phyloP scores from a whole-genome alignment of 2,888 invertebrate genomes.

The Stictocephala bisonia region DNA sequence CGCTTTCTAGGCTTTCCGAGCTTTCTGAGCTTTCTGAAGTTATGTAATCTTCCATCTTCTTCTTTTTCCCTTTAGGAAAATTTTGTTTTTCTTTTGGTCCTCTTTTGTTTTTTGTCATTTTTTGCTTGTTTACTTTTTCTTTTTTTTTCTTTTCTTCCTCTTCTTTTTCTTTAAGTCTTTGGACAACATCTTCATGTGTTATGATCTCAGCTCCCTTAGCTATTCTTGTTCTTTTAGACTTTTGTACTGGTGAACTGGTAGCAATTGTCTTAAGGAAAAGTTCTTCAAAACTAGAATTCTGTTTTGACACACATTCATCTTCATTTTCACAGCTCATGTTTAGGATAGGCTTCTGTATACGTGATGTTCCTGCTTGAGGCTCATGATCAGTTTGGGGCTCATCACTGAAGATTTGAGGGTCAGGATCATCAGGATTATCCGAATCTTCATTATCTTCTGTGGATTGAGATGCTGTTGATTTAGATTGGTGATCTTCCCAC shows the following conservation, averaged over 20 bases:
- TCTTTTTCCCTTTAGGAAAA: not conserved
- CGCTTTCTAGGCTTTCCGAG: too few species aligned
- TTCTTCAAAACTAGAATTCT: not conserved
- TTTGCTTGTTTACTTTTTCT: not conserved
- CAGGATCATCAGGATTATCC: too few species aligned
- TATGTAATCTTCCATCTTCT: not conserved
- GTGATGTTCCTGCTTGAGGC: not conserved
- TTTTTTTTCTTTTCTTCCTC: constrained; percentile 3
- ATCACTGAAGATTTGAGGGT: too few species aligned
- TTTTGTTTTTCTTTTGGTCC: constrained; percentile 1
- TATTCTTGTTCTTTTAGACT: constrained; percentile 21
- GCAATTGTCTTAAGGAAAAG: not conserved
- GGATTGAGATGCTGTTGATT: too few species aligned
- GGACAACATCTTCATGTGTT: constrained; percentile 50
- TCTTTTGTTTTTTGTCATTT: constrained; percentile 6
- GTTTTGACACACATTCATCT: not conserved
- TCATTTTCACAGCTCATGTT: not conserved
- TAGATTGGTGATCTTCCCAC: constrained; percentile 20
- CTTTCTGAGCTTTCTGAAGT: constrained; percentile 31
- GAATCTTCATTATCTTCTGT: too few species aligned
- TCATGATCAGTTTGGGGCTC: not conserved
- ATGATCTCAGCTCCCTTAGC: constrained; percentile 57
- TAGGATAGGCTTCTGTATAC: not conserved
- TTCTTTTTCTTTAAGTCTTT: constrained; percentile 40
- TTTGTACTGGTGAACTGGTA: constrained; percentile 1